phyloP scores from a whole-genome alignment of 1,140 invertebrate genomes.

The Drosophila tani region DNA sequence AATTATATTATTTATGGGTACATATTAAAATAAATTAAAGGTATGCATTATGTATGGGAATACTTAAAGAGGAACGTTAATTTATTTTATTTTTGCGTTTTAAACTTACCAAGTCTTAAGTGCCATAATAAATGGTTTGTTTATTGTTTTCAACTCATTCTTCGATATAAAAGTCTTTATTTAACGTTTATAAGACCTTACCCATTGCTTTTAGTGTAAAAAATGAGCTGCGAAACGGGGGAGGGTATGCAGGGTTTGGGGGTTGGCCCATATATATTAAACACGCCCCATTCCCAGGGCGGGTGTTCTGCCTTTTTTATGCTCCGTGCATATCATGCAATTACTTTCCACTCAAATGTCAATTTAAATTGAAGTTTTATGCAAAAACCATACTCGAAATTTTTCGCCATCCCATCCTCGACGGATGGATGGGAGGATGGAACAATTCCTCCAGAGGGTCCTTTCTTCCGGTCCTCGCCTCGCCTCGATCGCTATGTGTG shows the following conservation, averaged over 20 bases:
- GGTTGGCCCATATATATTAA: slow-evolving; percentile 68
- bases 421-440: not conserved
- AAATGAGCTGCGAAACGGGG: slow-evolving; percentile 21
- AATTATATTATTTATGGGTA: too few species aligned
- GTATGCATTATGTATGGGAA: too few species aligned
- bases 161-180: not conserved
- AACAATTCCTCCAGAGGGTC: slow-evolving; percentile 34
- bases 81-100: too few species aligned
- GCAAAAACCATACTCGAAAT: slow-evolving; percentile 81
- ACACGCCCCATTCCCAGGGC: slow-evolving; percentile 61
- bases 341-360: slow-evolving; percentile 83
- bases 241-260: slow-evolving; percentile 1
- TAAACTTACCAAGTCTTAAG: too few species aligned
- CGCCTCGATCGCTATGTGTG: slow-evolving; percentile 5
- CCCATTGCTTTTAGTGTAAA: slow-evolving; percentile 11
- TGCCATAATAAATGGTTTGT: too few species aligned
- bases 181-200: not conserved
- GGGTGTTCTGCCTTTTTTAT: slow-evolving; percentile 72
- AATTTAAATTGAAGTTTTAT: slow-evolving; percentile 84
- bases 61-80: too few species aligned
- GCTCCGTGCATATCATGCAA: slow-evolving; percentile 78
- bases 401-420: slow-evolving; percentile 38
- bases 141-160: not conserved
- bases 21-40: too few species aligned
- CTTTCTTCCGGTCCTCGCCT: slow-evolving; percentile 1